These are phyloP conservation scores for Megalopta genalis DNA, from an alignment of 1,140 invertebrate genomes.

Conservation along the genomic window DNA sequence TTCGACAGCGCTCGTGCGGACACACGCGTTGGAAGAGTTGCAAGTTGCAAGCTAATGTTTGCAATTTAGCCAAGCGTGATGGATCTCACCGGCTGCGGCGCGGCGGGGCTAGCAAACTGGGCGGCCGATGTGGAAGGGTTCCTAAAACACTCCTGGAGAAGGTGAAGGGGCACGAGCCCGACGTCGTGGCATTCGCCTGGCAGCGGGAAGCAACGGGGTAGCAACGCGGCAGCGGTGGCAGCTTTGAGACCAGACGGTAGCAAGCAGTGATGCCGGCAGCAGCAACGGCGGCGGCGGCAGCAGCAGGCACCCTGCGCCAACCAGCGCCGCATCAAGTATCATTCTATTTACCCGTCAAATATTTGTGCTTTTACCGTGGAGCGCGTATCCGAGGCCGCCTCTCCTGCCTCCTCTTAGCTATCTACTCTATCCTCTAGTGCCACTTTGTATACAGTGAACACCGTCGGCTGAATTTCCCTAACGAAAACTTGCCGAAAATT, in stretches of 20 bases:
- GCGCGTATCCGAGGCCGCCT: slow-evolving; percentile 72
- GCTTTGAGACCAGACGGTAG: slow-evolving; percentile 25
- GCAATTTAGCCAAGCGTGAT: slow-evolving; percentile 71
- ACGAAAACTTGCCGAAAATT: slow-evolving; percentile 80
- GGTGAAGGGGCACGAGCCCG: slow-evolving; percentile 58
- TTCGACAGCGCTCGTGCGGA: slow-evolving; percentile 7
- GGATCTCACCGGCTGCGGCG: slow-evolving; percentile 66
- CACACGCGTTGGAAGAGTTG: slow-evolving; percentile 61
- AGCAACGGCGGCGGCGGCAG: background rate
- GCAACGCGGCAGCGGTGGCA: slow-evolving; percentile 34
- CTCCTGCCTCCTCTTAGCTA: slow-evolving; percentile 65
- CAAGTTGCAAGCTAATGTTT: slow-evolving; percentile 75
- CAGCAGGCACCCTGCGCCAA: slow-evolving; percentile 60
- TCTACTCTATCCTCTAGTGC: slow-evolving; percentile 74
- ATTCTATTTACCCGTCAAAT: slow-evolving; percentile 81
- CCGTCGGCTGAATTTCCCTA: slow-evolving; percentile 77
- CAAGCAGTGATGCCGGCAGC: slow-evolving; percentile 32
- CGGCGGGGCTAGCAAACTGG: slow-evolving; percentile 72
- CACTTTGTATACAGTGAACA: slow-evolving; percentile 78
- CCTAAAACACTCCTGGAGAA: slow-evolving; percentile 67
- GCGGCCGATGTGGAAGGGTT: slow-evolving; percentile 69
- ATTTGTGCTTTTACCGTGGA: slow-evolving; percentile 80
- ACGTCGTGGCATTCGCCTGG: slow-evolving; percentile 38
- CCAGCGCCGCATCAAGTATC: slow-evolving; percentile 78
- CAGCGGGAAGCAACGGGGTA: slow-evolving; percentile 34